A percentile compares a stretch with the other conserved stretches of the same genome.
Conservation (phyloP, 2,888 invertebrate species). For the Drosophila robusta region DNA sequence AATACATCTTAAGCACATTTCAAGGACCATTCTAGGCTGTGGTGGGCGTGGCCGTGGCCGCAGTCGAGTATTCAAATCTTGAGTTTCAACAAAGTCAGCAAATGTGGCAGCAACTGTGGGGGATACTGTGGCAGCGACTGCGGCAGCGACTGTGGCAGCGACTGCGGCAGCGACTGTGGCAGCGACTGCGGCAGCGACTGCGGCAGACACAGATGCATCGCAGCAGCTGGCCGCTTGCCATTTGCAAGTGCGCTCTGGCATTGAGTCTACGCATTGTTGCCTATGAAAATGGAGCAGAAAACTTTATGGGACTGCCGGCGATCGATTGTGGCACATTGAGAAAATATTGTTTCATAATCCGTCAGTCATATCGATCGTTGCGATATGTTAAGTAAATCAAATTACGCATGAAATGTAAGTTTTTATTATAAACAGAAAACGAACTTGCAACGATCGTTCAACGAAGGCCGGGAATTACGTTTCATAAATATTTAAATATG, state of each 20-base stretch:
- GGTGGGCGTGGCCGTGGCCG: conserved; percentile 11
- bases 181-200: too few species aligned
- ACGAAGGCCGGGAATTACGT: conserved; percentile 39
- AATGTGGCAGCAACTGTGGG: conserved; percentile 12
- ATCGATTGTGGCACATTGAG: conserved; percentile 27
- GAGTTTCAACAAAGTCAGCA: conserved; percentile 25
- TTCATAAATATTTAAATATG: conserved; percentile 65
- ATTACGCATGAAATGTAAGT: conserved; percentile 60
- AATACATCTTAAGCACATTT: conserved; percentile 29
- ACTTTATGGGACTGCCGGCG: conserved; percentile 19
- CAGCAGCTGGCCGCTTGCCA: neutral
- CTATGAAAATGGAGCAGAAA: conserved; percentile 27
- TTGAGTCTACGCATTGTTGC: conserved; percentile 13
- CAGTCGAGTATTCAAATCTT: conserved; percentile 10
- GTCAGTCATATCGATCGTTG: conserved; percentile 16
- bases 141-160: conserved; percentile 1
- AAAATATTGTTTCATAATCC: conserved; percentile 42
- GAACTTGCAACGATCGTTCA: conserved; percentile 1
- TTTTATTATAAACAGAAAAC: conserved; percentile 33
- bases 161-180: neutral
- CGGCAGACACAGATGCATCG: neutral
- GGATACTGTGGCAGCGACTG: conserved; percentile 10
- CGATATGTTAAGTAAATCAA: conserved; percentile 57
- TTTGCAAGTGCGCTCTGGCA: conserved; percentile 1
- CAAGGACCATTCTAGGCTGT: conserved; percentile 27